A percentile compares a stretch with the other conserved stretches of the same genome.
These are phyloP conservation scores for Theretra japonica DNA, from an alignment of 2,888 invertebrate species.

Conservation along the genomic window DNA sequence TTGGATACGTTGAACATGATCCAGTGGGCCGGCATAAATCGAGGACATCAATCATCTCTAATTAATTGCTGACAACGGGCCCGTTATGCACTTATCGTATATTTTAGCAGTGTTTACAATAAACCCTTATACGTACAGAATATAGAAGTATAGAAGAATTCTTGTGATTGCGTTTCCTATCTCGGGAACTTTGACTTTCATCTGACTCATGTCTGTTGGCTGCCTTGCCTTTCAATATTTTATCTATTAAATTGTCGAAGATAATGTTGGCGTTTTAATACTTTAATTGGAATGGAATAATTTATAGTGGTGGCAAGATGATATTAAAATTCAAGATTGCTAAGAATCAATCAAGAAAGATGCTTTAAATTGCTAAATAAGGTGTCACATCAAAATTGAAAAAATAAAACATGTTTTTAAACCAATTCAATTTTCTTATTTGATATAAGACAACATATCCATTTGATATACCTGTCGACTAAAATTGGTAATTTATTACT, in stretches of 20 bases:
- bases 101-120: not conserved
- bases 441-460: too few relatives aligned
- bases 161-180: slow-evolving; percentile 27
- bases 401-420: too few relatives aligned
- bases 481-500: too few relatives aligned
- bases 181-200: slow-evolving; percentile 25
- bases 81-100: slow-evolving; percentile 47
- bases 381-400: too few relatives aligned
- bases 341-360: too few relatives aligned
- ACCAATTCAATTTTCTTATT: too few relatives aligned
- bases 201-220: slow-evolving; percentile 6
- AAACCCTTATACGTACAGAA: not conserved
- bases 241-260: not conserved
- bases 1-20: slow-evolving; percentile 13
- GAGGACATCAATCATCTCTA: slow-evolving; percentile 53
- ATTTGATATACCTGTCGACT: too few relatives aligned
- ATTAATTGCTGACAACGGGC: slow-evolving; percentile 57
- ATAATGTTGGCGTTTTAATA: not conserved
- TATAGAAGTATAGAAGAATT: slow-evolving; percentile 5
- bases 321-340: too few relatives aligned
- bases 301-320: too few relatives aligned
- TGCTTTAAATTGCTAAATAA: too few relatives aligned
- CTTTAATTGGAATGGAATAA: not conserved
- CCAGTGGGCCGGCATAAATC: slow-evolving; percentile 36
- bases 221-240: not conserved